Percentiles rank a stretch among this genome's conserved stretches.
These are phyloP conservation scores for Regulus satrapa DNA, from an alignment of 2,113 vertebrate species.

Conservation along the genomic window DNA sequence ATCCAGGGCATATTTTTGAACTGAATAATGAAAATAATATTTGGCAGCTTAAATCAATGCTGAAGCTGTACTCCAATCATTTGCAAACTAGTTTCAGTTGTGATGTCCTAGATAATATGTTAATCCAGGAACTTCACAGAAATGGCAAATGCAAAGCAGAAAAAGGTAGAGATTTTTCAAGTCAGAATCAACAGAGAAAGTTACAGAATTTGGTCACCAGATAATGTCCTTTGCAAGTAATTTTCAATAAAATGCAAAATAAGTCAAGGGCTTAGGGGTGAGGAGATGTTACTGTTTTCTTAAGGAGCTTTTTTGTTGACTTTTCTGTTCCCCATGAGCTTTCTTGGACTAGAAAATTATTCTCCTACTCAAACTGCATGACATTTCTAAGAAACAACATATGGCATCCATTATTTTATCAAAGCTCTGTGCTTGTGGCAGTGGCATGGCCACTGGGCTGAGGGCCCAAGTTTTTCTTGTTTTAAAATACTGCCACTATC, in stretches of 20 bases:
- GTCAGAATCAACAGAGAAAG: neutral
- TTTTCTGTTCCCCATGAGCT: conserved; percentile 3
- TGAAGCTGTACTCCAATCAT: neutral
- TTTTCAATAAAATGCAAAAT: conserved; percentile 3
- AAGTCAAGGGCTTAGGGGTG: neutral
- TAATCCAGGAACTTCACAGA: neutral
- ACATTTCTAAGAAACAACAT: conserved; percentile 50
- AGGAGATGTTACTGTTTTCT: neutral
- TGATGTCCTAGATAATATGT: neutral
- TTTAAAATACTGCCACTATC: conserved; percentile 18
- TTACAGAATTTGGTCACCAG: neutral
- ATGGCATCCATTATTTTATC: conserved; percentile 50
- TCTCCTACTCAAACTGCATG: conserved; percentile 7
- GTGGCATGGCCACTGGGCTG: neutral
- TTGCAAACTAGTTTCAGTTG: neutral
- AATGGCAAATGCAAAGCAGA: neutral
- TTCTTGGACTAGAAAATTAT: conserved; percentile 28
- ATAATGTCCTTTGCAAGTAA: conserved; percentile 5
- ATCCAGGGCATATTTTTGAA: neutral
- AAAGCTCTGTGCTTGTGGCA: neutral
- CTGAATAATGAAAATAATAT: neutral
- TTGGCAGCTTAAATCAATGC: neutral
- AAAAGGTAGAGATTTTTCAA: neutral
- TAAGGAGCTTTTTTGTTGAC: conserved; percentile 12
- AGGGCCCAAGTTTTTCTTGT: neutral